Conservation (phyloP, 1,140 invertebrate species). For the Conus ventricosus region DNA sequence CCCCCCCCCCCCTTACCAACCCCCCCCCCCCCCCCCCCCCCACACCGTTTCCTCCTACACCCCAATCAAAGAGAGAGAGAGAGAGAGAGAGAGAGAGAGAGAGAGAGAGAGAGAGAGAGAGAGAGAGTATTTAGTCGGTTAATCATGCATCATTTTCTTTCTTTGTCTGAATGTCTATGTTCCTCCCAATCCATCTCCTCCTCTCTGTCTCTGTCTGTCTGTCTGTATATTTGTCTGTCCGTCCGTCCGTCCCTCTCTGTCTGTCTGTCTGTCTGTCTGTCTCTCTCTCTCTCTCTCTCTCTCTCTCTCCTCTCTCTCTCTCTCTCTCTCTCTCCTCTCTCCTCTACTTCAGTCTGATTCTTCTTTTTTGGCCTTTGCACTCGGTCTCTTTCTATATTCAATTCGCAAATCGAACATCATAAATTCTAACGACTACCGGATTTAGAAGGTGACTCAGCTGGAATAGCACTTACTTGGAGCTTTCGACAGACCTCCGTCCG, state of each 20-base stretch:
- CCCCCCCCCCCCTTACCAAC: too few species aligned
- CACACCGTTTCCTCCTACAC: too few species aligned
- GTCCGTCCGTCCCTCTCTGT: too few species aligned
- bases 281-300: not conserved
- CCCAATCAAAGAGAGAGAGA: too few species aligned
- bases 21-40: too few species aligned
- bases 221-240: too few species aligned
- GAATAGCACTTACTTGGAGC: too few species aligned
- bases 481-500: too few species aligned
- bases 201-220: not conserved
- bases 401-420: too few species aligned
- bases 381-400: not conserved
- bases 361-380: not conserved
- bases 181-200: not conserved
- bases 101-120: slow-evolving; percentile 9
- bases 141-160: not conserved
- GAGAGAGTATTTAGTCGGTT: not conserved
- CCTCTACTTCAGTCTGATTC: not conserved
- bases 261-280: not conserved
- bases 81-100: too few species aligned
- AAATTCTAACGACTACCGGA: not conserved
- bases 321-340: not conserved
- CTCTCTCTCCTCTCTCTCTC: not conserved
- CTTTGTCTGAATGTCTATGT: not conserved
- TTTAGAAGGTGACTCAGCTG: not conserved